These are phyloP conservation scores for Chascanopsetta lugubris DNA, from an alignment of 2,113 vertebrate species.

Conservation along the genomic window DNA sequence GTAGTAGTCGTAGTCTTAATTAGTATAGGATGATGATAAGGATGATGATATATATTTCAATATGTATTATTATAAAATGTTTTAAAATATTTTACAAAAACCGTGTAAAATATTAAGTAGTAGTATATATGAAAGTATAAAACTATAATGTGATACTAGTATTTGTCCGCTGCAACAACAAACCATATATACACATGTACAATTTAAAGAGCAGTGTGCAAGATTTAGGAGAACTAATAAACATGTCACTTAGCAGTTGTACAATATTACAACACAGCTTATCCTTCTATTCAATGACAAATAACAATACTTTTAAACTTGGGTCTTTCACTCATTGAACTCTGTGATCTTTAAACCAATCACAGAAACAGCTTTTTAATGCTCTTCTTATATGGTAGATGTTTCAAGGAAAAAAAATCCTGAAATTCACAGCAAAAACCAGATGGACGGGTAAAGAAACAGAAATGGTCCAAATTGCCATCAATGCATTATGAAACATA, in stretches of 20 bases:
- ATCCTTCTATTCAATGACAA: neutral
- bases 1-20: too few species aligned
- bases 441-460: conserved; percentile 26
- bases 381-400: conserved; percentile 34
- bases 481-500: conserved; percentile 7
- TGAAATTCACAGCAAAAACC: conserved; percentile 19
- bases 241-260: neutral
- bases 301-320: too few species aligned
- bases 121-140: conserved; percentile 8
- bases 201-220: conserved; percentile 1
- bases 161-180: neutral
- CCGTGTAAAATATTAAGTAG: neutral
- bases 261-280: neutral
- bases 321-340: neutral
- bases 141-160: neutral
- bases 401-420: conserved; percentile 22
- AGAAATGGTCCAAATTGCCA: conserved; percentile 12
- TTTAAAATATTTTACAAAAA: too few species aligned
- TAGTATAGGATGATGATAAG: too few species aligned
- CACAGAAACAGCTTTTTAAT: conserved; percentile 17
- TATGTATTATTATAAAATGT: too few species aligned
- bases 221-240: neutral
- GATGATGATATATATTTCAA: neutral
- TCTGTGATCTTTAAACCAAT: conserved; percentile 9
- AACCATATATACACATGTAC: neutral